These are phyloP conservation scores for Centropus unirufus DNA, from an alignment of 2,113 vertebrate species.

Conservation along the genomic window DNA sequence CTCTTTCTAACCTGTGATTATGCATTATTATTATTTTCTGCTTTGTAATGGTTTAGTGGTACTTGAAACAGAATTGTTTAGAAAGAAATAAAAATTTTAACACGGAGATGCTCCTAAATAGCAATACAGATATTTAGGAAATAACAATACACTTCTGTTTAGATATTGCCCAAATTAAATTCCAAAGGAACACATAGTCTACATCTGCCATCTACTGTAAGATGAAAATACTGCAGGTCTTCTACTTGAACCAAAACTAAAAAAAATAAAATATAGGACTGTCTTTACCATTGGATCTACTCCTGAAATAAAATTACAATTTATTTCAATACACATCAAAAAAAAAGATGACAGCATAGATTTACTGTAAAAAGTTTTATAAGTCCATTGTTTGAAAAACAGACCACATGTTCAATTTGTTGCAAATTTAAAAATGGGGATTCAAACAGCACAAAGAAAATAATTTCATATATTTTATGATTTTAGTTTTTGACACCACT, in stretches of 20 bases:
- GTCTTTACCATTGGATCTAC: not conserved
- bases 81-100: conserved; percentile 28
- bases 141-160: conserved; percentile 8
- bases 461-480: not conserved
- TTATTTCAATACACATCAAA: not conserved
- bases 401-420: not conserved
- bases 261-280: not conserved
- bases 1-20: not conserved
- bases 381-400: not conserved
- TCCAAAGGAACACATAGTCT: not conserved
- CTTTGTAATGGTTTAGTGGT: not conserved
- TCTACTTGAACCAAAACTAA: not conserved
- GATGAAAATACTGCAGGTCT: not conserved
- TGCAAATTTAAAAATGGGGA: not conserved
- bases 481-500: not conserved
- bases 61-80: not conserved
- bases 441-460: not conserved
- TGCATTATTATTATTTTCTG: not conserved
- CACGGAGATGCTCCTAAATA: not conserved
- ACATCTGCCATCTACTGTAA: conserved; percentile 76
- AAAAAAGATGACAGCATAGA: rapidly evolving
- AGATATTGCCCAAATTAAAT: not conserved
- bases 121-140: conserved; percentile 46
- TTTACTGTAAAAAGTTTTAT: not conserved
- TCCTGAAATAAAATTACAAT: not conserved